Evolutionary conservation across 2,797 vertebrate genomes (phyloP).

Genomic region (Xenentodon cancila): DNA sequence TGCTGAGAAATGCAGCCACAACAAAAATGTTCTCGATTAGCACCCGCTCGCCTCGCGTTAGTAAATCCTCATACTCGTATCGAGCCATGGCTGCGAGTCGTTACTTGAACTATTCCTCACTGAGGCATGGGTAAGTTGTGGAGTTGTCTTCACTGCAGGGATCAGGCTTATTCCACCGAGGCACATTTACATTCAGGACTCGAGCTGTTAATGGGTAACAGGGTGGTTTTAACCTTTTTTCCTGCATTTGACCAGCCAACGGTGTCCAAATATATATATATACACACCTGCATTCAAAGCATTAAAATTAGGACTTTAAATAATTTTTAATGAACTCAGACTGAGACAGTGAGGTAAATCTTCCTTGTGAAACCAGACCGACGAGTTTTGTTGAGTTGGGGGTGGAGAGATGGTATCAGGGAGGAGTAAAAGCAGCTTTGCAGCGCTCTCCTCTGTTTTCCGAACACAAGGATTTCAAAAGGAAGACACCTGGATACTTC

Average conservation of each 20-base stretch:
- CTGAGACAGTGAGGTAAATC: constrained; percentile 3
- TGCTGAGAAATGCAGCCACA: constrained; percentile 1
- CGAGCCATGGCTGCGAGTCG: background rate
- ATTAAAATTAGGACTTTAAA: background rate
- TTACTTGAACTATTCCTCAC: background rate
- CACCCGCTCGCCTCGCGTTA: background rate
- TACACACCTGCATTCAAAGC: background rate
- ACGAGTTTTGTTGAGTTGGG: constrained; percentile 73
- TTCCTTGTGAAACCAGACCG: constrained; percentile 69
- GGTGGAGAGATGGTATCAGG: constrained; percentile 53
- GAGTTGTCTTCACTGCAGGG: too few relatives aligned
- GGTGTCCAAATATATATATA: background rate
- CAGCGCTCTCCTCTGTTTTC: constrained; percentile 35
- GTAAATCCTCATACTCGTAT: background rate
- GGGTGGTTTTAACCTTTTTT: constrained; percentile 12
- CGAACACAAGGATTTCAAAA: background rate
- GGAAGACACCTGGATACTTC: background rate
- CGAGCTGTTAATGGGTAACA: constrained; percentile 60
- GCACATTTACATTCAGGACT: background rate
- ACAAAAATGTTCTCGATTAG: background rate
- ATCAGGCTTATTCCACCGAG: too few relatives aligned
- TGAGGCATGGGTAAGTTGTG: too few relatives aligned
- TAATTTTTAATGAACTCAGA: constrained; percentile 25
- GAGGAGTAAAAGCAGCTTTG: constrained; percentile 13
- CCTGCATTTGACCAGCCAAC: constrained; percentile 5